phyloP scores from a whole-genome alignment of 2,888 invertebrate genomes.

The Megamerina dolium region DNA sequence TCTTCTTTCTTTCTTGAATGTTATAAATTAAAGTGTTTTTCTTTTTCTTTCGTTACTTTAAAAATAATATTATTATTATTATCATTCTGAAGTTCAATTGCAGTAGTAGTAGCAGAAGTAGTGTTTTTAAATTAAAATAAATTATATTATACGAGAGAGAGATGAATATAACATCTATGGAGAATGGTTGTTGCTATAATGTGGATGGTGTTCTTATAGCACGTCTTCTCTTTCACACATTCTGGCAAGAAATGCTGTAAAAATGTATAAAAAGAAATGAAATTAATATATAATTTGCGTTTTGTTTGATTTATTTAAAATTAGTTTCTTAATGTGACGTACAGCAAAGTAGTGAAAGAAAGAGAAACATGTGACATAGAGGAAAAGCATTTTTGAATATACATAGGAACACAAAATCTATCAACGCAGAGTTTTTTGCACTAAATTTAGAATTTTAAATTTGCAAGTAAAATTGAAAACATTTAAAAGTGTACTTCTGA shows the following conservation, averaged over 20 bases:
- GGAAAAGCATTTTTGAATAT: too few species aligned
- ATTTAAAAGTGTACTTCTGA: too few species aligned
- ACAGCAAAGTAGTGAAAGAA: too few species aligned
- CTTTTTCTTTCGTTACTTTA: constrained; percentile 32
- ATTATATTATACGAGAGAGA: constrained; percentile 46
- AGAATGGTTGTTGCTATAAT: constrained; percentile 45
- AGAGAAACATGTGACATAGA: too few species aligned
- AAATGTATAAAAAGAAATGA: neutral
- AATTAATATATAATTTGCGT: too few species aligned
- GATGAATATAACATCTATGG: constrained; percentile 48
- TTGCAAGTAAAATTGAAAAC: too few species aligned
- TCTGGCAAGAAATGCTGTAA: constrained; percentile 79
- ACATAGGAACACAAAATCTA: too few species aligned
- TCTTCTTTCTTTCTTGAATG: constrained; percentile 19
- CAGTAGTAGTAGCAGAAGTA: constrained; percentile 45
- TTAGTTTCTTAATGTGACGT: too few species aligned
- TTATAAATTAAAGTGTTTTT: constrained; percentile 28
- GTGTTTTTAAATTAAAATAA: constrained; percentile 45
- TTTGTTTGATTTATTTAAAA: too few species aligned
- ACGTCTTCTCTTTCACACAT: constrained; percentile 63
- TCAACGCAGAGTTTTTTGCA: too few species aligned
- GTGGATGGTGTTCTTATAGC: constrained; percentile 39
- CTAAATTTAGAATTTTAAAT: too few species aligned
- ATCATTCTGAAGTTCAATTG: constrained; percentile 44
- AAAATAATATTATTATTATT: constrained; percentile 43